Conservation (phyloP, 2,888 invertebrate species). For the Eledona agricola region DNA sequence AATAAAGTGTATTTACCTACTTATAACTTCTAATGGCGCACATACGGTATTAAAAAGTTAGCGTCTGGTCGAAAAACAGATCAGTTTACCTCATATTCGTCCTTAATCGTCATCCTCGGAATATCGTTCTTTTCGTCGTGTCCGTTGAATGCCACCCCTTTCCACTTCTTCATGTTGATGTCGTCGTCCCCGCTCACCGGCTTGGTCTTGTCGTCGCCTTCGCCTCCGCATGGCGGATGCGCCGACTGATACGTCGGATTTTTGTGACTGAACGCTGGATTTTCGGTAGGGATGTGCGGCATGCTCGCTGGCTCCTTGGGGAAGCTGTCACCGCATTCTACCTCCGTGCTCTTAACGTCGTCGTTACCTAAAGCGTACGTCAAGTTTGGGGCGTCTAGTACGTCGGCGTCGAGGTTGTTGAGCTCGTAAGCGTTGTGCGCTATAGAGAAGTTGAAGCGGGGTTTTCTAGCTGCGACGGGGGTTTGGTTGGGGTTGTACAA, state of each 20-base stretch:
- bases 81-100: slow-evolving; percentile 54
- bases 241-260: slow-evolving; percentile 81
- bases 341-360: slow-evolving; percentile 60
- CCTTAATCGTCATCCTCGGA: slow-evolving; percentile 43
- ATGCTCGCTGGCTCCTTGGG: slow-evolving; percentile 67
- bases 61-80: too few relatives aligned
- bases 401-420: slow-evolving; percentile 72
- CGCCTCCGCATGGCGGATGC: slow-evolving; percentile 66
- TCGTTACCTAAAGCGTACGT: slow-evolving; percentile 62
- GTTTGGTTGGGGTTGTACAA: slow-evolving; percentile 71
- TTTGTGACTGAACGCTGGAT: slow-evolving; percentile 72
- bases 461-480: slow-evolving; percentile 71
- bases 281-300: slow-evolving; percentile 64
- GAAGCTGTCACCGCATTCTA: slow-evolving; percentile 59
- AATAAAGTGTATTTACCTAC: too few relatives aligned
- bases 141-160: slow-evolving; percentile 76
- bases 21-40: too few relatives aligned
- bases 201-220: slow-evolving; percentile 39
- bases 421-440: slow-evolving; percentile 74
- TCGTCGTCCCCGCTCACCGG: slow-evolving; percentile 59
- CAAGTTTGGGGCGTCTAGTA: slow-evolving; percentile 69
- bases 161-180: slow-evolving; percentile 74
- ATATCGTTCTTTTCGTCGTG: slow-evolving; percentile 58
- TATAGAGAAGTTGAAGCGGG: slow-evolving; percentile 74
- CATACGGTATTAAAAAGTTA: too few relatives aligned